These are phyloP conservation scores for Poecilus cupreus DNA, from an alignment of 2,888 invertebrate genomes.

Conservation along the genomic window DNA sequence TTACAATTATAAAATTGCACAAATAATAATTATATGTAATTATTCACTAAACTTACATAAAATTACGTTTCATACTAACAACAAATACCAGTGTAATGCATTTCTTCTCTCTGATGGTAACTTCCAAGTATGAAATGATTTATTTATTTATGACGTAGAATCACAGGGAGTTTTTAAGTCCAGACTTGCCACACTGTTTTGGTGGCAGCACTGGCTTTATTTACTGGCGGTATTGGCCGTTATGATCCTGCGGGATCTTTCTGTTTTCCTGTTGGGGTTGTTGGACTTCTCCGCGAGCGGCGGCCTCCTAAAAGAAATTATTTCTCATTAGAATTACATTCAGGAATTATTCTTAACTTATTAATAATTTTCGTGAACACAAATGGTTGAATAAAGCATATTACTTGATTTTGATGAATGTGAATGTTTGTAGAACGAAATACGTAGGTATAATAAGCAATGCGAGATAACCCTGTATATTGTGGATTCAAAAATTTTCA, in stretches of 20 bases:
- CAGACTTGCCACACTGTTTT: conserved; percentile 63
- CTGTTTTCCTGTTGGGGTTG: conserved; percentile 73
- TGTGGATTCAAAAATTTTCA: too few species aligned
- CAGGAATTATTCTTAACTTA: too few species aligned
- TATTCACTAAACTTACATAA: conserved; percentile 31
- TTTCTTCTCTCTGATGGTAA: conserved; percentile 36
- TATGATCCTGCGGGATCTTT: conserved; percentile 77
- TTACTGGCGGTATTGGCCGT: conserved; percentile 78
- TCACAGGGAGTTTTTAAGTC: conserved; percentile 74
- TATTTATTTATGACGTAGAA: conserved; percentile 66
- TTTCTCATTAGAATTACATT: too few species aligned
- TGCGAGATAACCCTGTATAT: too few species aligned
- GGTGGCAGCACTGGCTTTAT: conserved; percentile 64
- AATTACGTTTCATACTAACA: conserved; percentile 48
- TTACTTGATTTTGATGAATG: too few species aligned
- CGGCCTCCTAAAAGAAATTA: conserved; percentile 76
- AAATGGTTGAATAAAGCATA: too few species aligned
- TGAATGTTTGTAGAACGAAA: too few species aligned
- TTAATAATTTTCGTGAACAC: too few species aligned
- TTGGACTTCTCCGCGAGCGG: conserved; percentile 74
- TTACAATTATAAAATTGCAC: conserved; percentile 48
- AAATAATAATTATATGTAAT: conserved; percentile 30
- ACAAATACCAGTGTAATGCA: neutral
- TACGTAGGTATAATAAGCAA: too few species aligned
- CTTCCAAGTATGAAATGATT: conserved; percentile 54